These are phyloP conservation scores for Passer montanus DNA, from an alignment of 2,113 vertebrate species.

Conservation along the genomic window DNA sequence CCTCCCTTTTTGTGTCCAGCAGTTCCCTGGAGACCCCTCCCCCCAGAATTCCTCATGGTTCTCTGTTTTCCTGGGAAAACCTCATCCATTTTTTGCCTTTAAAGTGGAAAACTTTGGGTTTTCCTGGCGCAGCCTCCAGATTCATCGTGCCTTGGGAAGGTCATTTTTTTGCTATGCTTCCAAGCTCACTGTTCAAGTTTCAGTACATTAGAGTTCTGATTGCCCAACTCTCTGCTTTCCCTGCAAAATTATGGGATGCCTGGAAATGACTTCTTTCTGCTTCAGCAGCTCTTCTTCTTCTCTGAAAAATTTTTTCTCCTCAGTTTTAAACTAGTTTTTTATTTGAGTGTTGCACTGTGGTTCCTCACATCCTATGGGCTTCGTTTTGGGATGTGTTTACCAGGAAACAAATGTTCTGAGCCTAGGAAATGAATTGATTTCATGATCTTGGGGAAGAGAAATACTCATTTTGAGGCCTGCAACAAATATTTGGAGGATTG, in stretches of 20 bases:
- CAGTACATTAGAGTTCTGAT: constrained; percentile 47
- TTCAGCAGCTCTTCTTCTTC: background rate
- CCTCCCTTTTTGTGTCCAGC: background rate
- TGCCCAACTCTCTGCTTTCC: constrained; percentile 37
- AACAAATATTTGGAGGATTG: background rate
- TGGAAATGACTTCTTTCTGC: constrained; percentile 43
- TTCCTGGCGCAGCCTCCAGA: background rate
- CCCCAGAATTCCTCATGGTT: background rate
- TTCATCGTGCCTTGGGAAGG: constrained; percentile 1
- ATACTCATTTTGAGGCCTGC: background rate
- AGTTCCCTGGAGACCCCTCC: background rate
- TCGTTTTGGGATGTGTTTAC: background rate
- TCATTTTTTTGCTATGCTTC: constrained; percentile 36
- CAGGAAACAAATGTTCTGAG: background rate
- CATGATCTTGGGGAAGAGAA: background rate
- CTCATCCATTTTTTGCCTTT: background rate
- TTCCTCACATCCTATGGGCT: background rate
- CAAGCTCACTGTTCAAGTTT: constrained; percentile 53
- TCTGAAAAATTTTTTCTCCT: background rate
- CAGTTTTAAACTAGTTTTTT: background rate
- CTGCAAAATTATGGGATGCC: constrained; percentile 40
- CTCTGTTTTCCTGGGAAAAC: background rate
- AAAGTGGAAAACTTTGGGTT: background rate
- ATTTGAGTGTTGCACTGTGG: background rate
- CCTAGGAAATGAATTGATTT: background rate